Percentiles rank a stretch among this genome's conserved stretches.
Evolutionary conservation across 2,888 invertebrate genomes (phyloP).

Genomic region (Suillia variegata): DNA sequence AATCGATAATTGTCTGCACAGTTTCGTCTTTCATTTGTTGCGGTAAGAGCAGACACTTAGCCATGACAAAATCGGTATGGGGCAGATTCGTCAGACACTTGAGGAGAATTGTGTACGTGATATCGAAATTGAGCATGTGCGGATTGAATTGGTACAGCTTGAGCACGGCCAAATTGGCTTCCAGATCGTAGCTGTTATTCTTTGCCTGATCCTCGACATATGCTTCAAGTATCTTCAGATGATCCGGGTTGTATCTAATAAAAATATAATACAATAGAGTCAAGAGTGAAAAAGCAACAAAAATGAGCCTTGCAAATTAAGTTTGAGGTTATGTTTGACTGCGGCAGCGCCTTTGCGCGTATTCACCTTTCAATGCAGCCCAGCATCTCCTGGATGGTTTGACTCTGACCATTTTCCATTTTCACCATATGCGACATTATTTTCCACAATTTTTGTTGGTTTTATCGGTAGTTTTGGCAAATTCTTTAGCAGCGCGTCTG

Average conservation of each 20-base stretch:
- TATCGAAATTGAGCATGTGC: conserved; percentile 78
- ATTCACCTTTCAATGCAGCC: conserved; percentile 91
- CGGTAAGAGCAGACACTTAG: conserved; percentile 93
- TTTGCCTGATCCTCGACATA: conserved; percentile 92
- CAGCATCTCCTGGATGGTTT: conserved; percentile 81
- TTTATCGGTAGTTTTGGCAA: too few species aligned
- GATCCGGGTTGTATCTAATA: conserved; percentile 93
- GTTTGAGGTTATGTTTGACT: conserved; percentile 39
- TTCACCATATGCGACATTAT: conserved; percentile 59
- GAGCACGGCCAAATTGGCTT: conserved; percentile 94
- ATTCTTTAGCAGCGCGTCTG: too few species aligned
- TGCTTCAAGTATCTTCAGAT: conserved; percentile 84
- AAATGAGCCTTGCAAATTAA: conserved; percentile 19
- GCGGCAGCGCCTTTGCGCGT: conserved; percentile 5
- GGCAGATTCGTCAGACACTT: conserved; percentile 97
- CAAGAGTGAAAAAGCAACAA: conserved; percentile 18
- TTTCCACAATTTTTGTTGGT: not conserved
- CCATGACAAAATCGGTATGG: conserved; percentile 95
- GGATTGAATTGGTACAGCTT: conserved; percentile 98
- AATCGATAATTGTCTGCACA: conserved; percentile 84
- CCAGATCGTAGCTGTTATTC: conserved; percentile 94
- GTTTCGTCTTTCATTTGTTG: conserved; percentile 80
- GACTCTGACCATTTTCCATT: conserved; percentile 61
- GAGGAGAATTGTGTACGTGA: conserved; percentile 87
- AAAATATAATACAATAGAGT: too few species aligned